Conservation (phyloP, 2,113 vertebrate species). For the Corynorhinus townsendii region DNA sequence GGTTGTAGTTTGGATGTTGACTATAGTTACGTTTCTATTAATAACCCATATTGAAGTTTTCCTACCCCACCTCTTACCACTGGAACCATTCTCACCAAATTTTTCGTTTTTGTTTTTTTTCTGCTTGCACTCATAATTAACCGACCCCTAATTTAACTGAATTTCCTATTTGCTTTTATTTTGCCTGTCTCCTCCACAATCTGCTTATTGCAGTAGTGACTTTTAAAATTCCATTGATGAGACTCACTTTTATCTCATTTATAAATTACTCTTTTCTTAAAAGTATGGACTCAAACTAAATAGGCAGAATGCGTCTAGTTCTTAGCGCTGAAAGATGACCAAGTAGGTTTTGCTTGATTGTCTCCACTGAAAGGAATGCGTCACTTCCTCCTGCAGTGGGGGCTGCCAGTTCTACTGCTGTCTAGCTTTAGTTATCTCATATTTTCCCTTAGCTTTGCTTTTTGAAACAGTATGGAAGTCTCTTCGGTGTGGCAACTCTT, state of each 20-base stretch:
- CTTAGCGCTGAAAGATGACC: not conserved
- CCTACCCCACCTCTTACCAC: not conserved
- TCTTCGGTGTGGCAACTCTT: conserved; percentile 4
- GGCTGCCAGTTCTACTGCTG: not conserved
- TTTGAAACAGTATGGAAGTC: not conserved
- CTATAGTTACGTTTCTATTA: not conserved
- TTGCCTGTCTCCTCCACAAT: not conserved
- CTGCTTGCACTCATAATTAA: not conserved
- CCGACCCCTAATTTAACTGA: not conserved
- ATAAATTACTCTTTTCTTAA: not conserved
- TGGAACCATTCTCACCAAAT: not conserved
- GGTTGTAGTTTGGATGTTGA: not conserved
- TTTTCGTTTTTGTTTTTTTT: not conserved
- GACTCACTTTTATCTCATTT: not conserved
- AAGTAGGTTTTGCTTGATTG: not conserved
- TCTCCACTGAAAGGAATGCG: not conserved
- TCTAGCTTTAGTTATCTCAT: not conserved
- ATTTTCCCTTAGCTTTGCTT: not conserved
- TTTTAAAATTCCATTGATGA: not conserved
- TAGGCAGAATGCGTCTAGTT: not conserved
- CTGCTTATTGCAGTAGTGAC: not conserved
- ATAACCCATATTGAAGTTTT: not conserved
- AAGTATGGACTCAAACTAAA: not conserved
- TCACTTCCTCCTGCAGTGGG: not conserved
- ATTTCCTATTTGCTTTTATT: not conserved